These are phyloP conservation scores for Coleophora deauratella DNA, from an alignment of 2,888 invertebrate genomes.

Conservation along the genomic window DNA sequence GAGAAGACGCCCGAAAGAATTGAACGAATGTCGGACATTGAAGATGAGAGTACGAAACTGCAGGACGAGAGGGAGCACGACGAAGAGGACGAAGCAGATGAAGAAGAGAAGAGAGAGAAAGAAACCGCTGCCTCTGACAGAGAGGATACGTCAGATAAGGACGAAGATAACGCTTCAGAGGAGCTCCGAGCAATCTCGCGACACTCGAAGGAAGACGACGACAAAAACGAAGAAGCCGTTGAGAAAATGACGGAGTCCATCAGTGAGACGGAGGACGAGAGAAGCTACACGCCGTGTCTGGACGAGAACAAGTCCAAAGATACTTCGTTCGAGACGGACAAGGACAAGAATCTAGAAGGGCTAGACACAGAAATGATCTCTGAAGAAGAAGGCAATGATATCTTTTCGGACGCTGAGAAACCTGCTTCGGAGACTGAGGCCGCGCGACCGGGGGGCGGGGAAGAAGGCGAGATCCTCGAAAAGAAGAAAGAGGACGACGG, in stretches of 20 bases:
- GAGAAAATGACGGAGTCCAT: constrained; percentile 77
- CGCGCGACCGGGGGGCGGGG: constrained; percentile 13
- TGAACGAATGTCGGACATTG: not conserved
- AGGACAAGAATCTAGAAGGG: constrained; percentile 67
- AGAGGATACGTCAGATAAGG: constrained; percentile 2
- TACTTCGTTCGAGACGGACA: constrained; percentile 45
- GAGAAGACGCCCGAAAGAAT: not conserved
- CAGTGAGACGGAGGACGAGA: constrained; percentile 77
- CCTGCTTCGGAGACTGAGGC: constrained; percentile 20
- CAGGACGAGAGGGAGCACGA: constrained; percentile 6
- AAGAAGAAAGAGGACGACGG: constrained; percentile 75
- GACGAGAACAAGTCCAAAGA: constrained; percentile 76
- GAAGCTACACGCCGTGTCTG: constrained; percentile 82
- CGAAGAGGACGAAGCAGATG: constrained; percentile 8
- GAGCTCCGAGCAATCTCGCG: constrained; percentile 13
- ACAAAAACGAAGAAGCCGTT: constrained; percentile 5
- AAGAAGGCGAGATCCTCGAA: constrained; percentile 30
- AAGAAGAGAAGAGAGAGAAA: not conserved
- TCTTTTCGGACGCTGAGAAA: constrained; percentile 75
- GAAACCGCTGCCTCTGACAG: not conserved
- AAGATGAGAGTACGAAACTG: not conserved
- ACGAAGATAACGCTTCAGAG: too few relatives aligned
- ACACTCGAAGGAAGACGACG: constrained; percentile 4
- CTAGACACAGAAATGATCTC: constrained; percentile 85
- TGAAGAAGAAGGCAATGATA: constrained; percentile 79